Evolutionary conservation across 2,797 vertebrate species (phyloP).

Genomic region (Sarcophilus harrisii): DNA sequence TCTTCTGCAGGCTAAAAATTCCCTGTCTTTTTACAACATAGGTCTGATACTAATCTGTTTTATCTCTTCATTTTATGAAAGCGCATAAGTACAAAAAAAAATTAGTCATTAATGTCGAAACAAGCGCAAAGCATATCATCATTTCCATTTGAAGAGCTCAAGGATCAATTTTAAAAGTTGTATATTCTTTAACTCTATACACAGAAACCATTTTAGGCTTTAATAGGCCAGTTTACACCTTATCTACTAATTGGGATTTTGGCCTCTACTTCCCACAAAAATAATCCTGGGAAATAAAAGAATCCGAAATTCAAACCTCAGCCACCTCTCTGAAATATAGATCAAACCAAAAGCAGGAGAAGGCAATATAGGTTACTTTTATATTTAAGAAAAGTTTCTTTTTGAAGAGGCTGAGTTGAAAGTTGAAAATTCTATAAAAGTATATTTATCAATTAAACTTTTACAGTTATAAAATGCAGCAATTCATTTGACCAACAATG

Average conservation of each 20-base stretch:
- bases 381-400: conserved; percentile 37
- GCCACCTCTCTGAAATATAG: conserved; percentile 37
- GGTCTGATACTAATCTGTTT: background rate
- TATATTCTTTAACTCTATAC: background rate
- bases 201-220: background rate
- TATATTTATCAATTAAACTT: conserved; percentile 52
- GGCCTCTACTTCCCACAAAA: background rate
- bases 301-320: conserved; percentile 43
- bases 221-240: background rate
- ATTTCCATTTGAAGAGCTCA: background rate
- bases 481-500: conserved; percentile 44
- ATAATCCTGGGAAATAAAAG: background rate
- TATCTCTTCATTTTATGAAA: background rate
- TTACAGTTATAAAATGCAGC: conserved; percentile 43
- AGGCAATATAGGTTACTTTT: background rate
- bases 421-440: conserved; percentile 8
- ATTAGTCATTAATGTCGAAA: too few species aligned
- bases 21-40: background rate
- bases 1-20: background rate
- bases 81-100: background rate
- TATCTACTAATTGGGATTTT: background rate
- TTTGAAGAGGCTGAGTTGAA: conserved; percentile 19
- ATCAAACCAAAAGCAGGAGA: conserved; percentile 38
- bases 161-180: background rate
- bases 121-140: too few species aligned